phyloP scores from a whole-genome alignment of 1,140 invertebrate species.

The Phenacoccus solenopsis region DNA sequence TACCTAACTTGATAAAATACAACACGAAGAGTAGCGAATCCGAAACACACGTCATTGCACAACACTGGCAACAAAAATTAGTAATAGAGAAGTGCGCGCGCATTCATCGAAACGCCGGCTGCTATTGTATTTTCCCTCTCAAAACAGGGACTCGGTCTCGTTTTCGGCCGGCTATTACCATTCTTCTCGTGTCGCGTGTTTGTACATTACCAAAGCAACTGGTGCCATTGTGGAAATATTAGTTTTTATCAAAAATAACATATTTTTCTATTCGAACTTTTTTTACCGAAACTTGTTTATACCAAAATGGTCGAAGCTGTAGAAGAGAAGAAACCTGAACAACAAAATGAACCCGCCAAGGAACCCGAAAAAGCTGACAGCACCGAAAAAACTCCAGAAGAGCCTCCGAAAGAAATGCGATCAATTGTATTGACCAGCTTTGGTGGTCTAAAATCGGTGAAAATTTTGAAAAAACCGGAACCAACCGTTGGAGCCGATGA shows the following conservation, averaged over 20 bases:
- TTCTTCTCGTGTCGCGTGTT: background rate
- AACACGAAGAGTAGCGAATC: too few species aligned
- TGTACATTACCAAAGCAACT: constrained; percentile 7
- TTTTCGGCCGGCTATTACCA: background rate
- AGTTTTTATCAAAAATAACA: too few species aligned
- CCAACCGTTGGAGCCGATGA: constrained; percentile 59
- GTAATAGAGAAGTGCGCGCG: background rate
- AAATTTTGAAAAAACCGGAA: constrained; percentile 65
- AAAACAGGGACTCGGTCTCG: background rate
- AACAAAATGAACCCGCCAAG: constrained; percentile 22
- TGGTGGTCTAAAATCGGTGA: constrained; percentile 70
- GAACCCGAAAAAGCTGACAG: constrained; percentile 34
- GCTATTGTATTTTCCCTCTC: constrained; percentile 4
- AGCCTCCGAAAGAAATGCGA: constrained; percentile 63
- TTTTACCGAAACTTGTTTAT: background rate
- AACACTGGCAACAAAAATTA: background rate
- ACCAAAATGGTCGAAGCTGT: constrained; percentile 37
- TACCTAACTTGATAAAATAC: too few species aligned
- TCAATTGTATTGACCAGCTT: constrained; percentile 68
- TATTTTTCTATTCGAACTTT: background rate
- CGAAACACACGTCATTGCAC: too few species aligned
- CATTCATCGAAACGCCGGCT: background rate
- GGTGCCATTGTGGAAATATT: background rate
- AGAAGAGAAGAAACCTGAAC: constrained; percentile 33
- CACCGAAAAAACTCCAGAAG: constrained; percentile 42